Evolutionary conservation across 2,888 invertebrate species (phyloP).

Genomic region (Capitulum mitella): DNA sequence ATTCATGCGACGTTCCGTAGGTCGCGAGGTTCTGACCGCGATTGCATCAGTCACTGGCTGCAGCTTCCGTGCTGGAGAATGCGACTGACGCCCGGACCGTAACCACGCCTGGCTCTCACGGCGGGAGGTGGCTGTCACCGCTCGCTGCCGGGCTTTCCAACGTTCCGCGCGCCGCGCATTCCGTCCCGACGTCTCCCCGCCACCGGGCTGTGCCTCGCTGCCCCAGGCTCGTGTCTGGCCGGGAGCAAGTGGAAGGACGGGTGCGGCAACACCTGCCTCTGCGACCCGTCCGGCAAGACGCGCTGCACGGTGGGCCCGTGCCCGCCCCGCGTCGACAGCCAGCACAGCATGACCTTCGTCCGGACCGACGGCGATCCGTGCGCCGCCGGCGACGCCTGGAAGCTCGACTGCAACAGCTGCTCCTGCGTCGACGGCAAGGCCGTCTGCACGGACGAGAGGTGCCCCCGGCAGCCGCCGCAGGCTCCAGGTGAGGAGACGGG

Average conservation of each 20-base stretch:
- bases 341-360: slow-evolving; percentile 1
- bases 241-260: slow-evolving; percentile 4
- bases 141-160: no score
- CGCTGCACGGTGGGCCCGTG: slow-evolving; percentile 14
- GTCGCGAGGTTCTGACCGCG: no score
- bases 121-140: no score
- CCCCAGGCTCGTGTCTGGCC: neutral
- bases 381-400: neutral
- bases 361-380: neutral
- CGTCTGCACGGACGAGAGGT: neutral
- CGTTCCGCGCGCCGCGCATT: no score
- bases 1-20: no score
- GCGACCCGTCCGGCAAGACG: neutral
- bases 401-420: slow-evolving; percentile 28
- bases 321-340: neutral
- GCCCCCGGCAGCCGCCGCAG: slow-evolving; percentile 1
- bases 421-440: slow-evolving; percentile 27
- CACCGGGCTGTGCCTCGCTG: no score
- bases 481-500: neutral
- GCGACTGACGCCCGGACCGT: no score
- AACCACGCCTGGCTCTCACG: no score
- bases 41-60: no score
- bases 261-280: slow-evolving; percentile 19
- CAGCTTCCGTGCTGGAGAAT: no score
- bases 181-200: no score